Percentiles rank a stretch among this genome's conserved stretches.
These are phyloP conservation scores for Caenorhabditis sp. DNA, from an alignment of 2,888 invertebrate genomes.

Conservation along the genomic window DNA sequence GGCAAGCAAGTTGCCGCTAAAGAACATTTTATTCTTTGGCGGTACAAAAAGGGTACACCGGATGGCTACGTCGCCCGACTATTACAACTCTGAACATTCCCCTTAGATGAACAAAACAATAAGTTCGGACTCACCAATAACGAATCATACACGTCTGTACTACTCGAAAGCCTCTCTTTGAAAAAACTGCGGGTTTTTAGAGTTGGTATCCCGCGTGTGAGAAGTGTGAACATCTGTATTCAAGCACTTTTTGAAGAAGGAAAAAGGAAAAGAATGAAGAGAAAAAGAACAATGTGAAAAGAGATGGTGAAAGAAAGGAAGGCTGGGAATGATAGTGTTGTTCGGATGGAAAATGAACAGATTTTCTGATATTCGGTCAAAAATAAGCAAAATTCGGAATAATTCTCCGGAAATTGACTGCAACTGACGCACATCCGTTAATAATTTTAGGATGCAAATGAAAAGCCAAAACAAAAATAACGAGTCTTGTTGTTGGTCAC, in stretches of 20 bases:
- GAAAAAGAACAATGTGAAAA: too few species aligned
- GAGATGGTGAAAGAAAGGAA: too few species aligned
- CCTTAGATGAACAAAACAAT: background rate
- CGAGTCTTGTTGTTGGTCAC: slow-evolving; percentile 4
- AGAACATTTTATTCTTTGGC: slow-evolving; percentile 13
- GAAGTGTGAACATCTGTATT: slow-evolving; percentile 53
- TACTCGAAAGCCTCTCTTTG: slow-evolving; percentile 18
- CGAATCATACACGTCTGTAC: slow-evolving; percentile 25
- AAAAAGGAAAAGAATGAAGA: background rate
- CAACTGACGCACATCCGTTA: background rate
- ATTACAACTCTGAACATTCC: background rate
- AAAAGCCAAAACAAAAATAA: slow-evolving; percentile 25
- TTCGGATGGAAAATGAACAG: too few species aligned
- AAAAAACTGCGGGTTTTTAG: slow-evolving; percentile 24
- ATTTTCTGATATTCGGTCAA: too few species aligned
- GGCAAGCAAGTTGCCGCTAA: slow-evolving; percentile 15
- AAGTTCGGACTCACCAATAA: slow-evolving; percentile 37
- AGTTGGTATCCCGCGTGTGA: slow-evolving; percentile 50
- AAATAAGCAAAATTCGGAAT: slow-evolving; percentile 8
- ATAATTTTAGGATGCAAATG: slow-evolving; percentile 5
- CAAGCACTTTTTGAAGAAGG: background rate
- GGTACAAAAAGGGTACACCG: background rate
- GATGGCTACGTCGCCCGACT: too few species aligned
- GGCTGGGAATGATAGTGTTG: too few species aligned
- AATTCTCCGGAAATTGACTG: background rate